Percentiles rank a stretch among this genome's conserved stretches.
Conservation (phyloP, 2,797 vertebrate genomes). For the Neomorphus geoffroyi region DNA sequence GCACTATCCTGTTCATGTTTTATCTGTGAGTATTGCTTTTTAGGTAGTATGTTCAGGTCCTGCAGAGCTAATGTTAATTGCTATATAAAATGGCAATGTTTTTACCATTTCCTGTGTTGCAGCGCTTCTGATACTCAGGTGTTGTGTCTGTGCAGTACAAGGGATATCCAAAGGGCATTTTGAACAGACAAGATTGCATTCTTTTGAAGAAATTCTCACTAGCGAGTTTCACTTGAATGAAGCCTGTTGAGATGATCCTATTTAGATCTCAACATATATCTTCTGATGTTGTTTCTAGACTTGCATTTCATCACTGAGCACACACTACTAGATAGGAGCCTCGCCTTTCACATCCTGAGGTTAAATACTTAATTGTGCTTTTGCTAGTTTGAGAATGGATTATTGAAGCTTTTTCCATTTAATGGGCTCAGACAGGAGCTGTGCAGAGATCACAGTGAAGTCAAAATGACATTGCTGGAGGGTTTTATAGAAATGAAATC, state of each 20-base stretch:
- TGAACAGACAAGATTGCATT: not conserved
- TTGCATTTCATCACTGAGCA: not conserved
- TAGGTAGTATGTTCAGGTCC: not conserved
- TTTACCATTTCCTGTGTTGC: not conserved
- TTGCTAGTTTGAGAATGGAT: not conserved
- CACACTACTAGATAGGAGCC: not conserved
- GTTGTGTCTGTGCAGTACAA: not conserved
- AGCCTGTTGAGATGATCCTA: not conserved
- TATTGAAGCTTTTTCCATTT: not conserved
- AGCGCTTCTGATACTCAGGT: not conserved
- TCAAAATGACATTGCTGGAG: not conserved
- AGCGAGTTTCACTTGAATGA: not conserved
- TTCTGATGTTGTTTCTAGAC: not conserved
- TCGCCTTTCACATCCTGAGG: not conserved
- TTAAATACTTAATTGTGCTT: not conserved
- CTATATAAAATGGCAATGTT: not conserved
- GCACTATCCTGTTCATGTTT: not conserved
- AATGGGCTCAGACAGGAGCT: not conserved
- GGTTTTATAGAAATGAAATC: not conserved
- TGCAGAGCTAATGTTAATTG: not conserved
- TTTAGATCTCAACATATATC: not conserved
- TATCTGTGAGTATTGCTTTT: not conserved
- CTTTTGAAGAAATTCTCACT: not conserved
- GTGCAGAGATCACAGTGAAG: not conserved
- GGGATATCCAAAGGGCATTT: not conserved